These are phyloP conservation scores for Bombyx mandarina DNA, from an alignment of 1,140 invertebrate species.

Conservation along the genomic window DNA sequence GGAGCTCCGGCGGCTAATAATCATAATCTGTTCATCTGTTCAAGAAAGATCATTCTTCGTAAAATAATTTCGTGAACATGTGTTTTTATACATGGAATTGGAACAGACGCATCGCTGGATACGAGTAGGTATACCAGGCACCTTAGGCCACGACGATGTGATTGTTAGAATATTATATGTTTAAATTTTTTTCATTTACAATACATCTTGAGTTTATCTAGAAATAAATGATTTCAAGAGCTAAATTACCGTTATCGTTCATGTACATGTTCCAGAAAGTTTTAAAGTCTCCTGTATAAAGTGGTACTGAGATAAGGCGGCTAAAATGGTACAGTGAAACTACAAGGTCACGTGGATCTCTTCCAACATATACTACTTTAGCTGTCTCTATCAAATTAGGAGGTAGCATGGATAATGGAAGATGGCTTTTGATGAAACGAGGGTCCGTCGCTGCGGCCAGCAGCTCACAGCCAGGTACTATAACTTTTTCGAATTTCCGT, in stretches of 20 bases:
- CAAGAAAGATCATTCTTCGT: too few relatives aligned
- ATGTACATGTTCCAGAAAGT: constrained; percentile 10
- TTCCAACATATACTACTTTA: constrained; percentile 79
- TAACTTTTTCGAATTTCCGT: neutral
- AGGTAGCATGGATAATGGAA: constrained; percentile 78
- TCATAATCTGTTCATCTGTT: too few relatives aligned
- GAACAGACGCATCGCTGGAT: too few relatives aligned
- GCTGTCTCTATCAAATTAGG: constrained; percentile 17
- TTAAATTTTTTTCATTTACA: too few relatives aligned
- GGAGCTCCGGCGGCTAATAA: too few relatives aligned
- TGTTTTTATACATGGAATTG: too few relatives aligned
- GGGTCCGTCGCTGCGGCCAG: constrained; percentile 32
- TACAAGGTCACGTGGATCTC: constrained; percentile 73
- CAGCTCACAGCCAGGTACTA: neutral
- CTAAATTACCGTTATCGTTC: neutral
- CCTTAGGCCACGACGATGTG: too few relatives aligned
- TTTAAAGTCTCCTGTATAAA: constrained; percentile 6
- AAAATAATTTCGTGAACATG: too few relatives aligned
- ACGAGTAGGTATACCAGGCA: too few relatives aligned
- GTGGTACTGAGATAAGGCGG: neutral
- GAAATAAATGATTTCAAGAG: too few relatives aligned
- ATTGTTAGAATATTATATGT: too few relatives aligned
- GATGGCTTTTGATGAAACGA: constrained; percentile 79
- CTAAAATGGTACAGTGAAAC: constrained; percentile 8
- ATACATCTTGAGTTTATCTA: too few relatives aligned